phyloP scores from a whole-genome alignment of 2,113 vertebrate genomes.

The Dipodomys merriami region DNA sequence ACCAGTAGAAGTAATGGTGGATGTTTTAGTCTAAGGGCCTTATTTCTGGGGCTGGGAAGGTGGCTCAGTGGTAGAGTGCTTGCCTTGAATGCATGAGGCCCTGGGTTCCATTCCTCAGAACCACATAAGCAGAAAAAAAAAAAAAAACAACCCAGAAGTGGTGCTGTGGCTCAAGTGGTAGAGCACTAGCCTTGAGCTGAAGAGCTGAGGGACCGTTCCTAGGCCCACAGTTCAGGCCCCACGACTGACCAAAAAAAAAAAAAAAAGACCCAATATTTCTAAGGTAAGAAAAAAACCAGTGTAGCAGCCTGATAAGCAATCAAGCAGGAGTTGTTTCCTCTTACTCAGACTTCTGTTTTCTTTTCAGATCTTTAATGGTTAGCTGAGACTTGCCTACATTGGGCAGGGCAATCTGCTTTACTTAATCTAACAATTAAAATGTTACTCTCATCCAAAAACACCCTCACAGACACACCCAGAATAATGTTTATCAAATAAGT shows the following conservation, averaged over 20 bases:
- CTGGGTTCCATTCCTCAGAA: too few species aligned
- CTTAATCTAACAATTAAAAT: background rate
- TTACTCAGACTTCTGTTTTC: background rate
- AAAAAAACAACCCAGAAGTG: too few species aligned
- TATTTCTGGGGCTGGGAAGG: too few species aligned
- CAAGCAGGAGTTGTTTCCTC: background rate
- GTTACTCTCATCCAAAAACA: constrained; percentile 1
- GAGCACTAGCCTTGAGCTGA: too few species aligned
- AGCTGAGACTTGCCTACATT: background rate
- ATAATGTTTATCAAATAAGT: constrained; percentile 11
- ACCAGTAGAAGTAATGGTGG: background rate
- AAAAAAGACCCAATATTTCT: background rate
- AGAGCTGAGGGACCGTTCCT: too few species aligned
- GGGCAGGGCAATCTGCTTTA: background rate
- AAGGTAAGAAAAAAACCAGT: background rate
- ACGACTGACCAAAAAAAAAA: too few species aligned
- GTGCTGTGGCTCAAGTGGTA: too few species aligned
- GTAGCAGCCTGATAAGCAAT: background rate
- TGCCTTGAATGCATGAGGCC: background rate
- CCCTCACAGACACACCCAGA: background rate
- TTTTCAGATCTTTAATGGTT: background rate
- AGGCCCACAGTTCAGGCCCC: too few species aligned
- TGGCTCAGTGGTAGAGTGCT: too few species aligned
- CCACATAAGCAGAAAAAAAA: too few species aligned
- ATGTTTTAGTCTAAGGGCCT: background rate